These are phyloP conservation scores for Antrozous pallidus DNA, from an alignment of 2,797 vertebrate species.

Conservation along the genomic window DNA sequence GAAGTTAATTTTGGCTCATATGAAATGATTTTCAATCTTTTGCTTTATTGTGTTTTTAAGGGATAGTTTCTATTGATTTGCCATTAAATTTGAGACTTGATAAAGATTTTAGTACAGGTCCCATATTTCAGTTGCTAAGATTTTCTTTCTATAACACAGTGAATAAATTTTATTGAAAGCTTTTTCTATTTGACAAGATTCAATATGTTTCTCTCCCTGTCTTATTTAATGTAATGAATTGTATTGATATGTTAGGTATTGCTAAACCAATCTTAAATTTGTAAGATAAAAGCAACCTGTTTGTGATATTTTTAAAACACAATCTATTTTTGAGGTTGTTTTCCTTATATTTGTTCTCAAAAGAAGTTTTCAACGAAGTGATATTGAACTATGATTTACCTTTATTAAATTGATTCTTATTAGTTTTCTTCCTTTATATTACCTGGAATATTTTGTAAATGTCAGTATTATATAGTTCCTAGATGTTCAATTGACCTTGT, in stretches of 20 bases:
- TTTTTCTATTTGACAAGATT: neutral
- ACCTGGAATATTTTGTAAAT: neutral
- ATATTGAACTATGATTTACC: neutral
- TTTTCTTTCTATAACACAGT: neutral
- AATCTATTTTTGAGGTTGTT: neutral
- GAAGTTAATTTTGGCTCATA: neutral
- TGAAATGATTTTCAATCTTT: neutral
- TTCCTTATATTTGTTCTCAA: neutral
- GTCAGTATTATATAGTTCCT: neutral
- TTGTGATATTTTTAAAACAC: neutral
- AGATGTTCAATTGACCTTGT: neutral
- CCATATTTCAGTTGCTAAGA: neutral
- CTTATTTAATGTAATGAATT: neutral
- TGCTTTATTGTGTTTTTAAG: neutral
- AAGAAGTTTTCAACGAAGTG: neutral
- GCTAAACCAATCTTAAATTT: neutral
- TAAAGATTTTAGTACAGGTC: neutral
- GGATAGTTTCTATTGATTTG: neutral
- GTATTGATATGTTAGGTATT: neutral
- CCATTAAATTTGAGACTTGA: neutral
- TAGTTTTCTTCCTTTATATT: neutral
- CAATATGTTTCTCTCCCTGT: neutral
- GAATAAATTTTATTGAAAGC: neutral
- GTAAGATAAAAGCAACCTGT: neutral
- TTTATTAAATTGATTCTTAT: neutral